Evolutionary conservation across 2,888 invertebrate species (phyloP).

Genomic region (Lottia scabra): DNA sequence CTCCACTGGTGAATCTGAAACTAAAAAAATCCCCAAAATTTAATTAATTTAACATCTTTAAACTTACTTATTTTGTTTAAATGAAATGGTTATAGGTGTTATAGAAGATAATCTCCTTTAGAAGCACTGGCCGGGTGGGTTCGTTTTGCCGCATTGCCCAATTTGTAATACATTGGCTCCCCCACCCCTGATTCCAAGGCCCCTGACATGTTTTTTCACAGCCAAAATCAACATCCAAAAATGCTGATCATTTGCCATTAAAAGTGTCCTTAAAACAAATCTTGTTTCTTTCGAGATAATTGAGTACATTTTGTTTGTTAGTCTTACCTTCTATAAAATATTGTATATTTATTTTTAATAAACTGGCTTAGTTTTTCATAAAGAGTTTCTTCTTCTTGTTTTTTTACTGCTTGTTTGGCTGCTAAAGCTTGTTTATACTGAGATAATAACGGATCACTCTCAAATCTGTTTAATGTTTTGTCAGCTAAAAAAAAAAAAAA

Average conservation of each 20-base stretch:
- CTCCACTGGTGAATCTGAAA: constrained; percentile 44
- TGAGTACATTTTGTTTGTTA: background rate
- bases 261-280: too few relatives aligned
- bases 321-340: constrained; percentile 25
- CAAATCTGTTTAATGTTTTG: constrained; percentile 24
- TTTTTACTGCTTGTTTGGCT: constrained; percentile 17
- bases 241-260: too few relatives aligned
- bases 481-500: constrained; percentile 1
- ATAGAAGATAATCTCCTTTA: too few relatives aligned
- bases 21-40: constrained; percentile 32
- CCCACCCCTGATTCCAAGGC: too few relatives aligned
- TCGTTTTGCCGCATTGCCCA: too few relatives aligned
- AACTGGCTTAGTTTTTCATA: constrained; percentile 14
- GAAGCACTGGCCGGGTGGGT: too few relatives aligned
- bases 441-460: constrained; percentile 24
- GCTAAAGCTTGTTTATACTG: constrained; percentile 27
- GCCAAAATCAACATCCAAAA: too few relatives aligned
- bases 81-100: too few relatives aligned
- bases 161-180: too few relatives aligned
- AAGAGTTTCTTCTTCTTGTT: constrained; percentile 2
- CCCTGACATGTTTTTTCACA: too few relatives aligned
- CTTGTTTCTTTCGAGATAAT: background rate
- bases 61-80: too few relatives aligned
- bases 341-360: constrained; percentile 21
- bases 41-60: too few relatives aligned